A percentile compares a stretch with the other conserved stretches of the same genome.
Evolutionary conservation across 2,888 invertebrate genomes (phyloP).

Genomic region (Lasioglossum zephyrum): DNA sequence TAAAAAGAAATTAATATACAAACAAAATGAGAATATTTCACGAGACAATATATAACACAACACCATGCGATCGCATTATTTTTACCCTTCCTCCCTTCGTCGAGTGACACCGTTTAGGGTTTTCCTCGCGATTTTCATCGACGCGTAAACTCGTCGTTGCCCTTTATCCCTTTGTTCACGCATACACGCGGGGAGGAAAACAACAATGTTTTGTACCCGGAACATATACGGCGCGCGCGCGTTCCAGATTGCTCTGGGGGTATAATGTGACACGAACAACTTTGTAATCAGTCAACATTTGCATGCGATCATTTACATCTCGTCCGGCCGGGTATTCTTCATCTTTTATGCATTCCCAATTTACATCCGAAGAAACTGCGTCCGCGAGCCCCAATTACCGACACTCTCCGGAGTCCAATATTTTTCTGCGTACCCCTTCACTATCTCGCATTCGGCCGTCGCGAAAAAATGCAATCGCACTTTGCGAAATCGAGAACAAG

Average conservation of each 20-base stretch:
- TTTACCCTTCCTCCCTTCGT: neutral
- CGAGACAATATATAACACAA: too few species aligned
- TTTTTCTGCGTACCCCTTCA: slow-evolving; percentile 5
- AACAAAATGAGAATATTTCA: too few species aligned
- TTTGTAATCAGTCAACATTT: slow-evolving; percentile 57
- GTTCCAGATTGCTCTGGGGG: slow-evolving; percentile 38
- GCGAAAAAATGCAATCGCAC: slow-evolving; percentile 10
- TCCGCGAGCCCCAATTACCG: slow-evolving; percentile 54
- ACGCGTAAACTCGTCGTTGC: slow-evolving; percentile 21
- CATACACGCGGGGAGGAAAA: neutral
- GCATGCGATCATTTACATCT: slow-evolving; percentile 59
- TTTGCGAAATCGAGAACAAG: neutral
- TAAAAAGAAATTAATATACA: too few species aligned
- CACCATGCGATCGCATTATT: neutral
- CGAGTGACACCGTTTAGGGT: neutral
- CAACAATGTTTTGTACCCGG: slow-evolving; percentile 2
- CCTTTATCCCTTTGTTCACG: neutral
- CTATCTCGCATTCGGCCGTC: neutral
- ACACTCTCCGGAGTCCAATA: slow-evolving; percentile 28
- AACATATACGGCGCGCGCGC: neutral
- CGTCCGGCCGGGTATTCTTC: slow-evolving; percentile 49
- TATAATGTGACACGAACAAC: slow-evolving; percentile 39
- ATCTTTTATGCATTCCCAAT: slow-evolving; percentile 58
- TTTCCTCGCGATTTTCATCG: slow-evolving; percentile 1
- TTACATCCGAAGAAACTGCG: slow-evolving; percentile 60